These are phyloP conservation scores for Cenopis cana DNA, from an alignment of 2,888 invertebrate species.

Conservation along the genomic window DNA sequence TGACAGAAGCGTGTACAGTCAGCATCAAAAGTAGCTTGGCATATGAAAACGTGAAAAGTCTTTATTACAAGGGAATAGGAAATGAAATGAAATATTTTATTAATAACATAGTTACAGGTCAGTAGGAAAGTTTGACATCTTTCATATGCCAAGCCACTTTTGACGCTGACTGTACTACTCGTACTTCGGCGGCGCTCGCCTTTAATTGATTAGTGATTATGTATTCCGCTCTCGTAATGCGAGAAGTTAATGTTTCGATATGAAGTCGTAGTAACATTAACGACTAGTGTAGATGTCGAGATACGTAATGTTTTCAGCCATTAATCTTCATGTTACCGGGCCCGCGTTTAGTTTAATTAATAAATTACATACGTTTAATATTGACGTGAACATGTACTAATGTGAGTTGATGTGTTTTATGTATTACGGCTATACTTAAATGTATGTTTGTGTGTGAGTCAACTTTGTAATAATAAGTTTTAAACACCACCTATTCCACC, in stretches of 20 bases:
- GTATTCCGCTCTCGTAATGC: conserved; percentile 28
- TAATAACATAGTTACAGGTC: no score
- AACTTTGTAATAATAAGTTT: background rate
- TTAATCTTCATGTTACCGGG: conserved; percentile 47
- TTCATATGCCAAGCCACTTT: no score
- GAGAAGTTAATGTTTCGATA: conserved; percentile 28
- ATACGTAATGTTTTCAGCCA: conserved; percentile 49
- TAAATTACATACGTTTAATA: conserved; percentile 34
- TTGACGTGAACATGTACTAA: conserved; percentile 8
- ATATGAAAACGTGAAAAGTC: no score
- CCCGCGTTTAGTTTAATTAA: conserved; percentile 42
- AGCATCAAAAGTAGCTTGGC: no score
- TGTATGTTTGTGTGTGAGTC: background rate
- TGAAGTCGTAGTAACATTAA: conserved; percentile 63
- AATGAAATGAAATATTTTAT: no score
- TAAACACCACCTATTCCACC: no score
- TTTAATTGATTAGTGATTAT: conserved; percentile 33
- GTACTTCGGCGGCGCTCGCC: background rate
- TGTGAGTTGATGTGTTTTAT: background rate
- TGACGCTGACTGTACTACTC: no score
- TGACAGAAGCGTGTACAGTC: no score
- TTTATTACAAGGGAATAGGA: no score
- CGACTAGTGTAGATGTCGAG: conserved; percentile 59
- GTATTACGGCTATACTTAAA: no score
- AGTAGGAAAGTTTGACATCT: no score